phyloP scores from a whole-genome alignment of 2,113 vertebrate species.

The Chitala chitala region DNA sequence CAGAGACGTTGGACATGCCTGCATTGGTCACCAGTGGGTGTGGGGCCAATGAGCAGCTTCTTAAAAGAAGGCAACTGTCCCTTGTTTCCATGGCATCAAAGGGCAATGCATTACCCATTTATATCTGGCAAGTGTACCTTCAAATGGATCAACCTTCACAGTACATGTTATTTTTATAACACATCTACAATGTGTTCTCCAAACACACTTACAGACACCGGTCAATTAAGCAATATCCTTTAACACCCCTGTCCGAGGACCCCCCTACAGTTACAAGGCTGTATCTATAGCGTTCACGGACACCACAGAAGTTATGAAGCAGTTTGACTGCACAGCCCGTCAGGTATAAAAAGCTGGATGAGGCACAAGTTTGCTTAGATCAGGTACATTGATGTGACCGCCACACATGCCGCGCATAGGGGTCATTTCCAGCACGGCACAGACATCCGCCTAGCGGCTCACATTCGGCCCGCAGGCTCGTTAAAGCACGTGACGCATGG shows the following conservation, averaged over 20 bases:
- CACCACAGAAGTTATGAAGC: too few relatives aligned
- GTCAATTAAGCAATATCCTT: not conserved
- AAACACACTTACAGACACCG: conserved; percentile 5
- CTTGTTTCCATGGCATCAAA: conserved; percentile 8
- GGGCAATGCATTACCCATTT: conserved; percentile 4
- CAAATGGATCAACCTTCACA: conserved; percentile 23
- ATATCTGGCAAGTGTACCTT: conserved; percentile 25
- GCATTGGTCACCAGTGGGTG: not conserved
- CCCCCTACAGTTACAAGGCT: too few relatives aligned
- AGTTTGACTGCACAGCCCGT: too few relatives aligned
- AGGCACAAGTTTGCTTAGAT: too few relatives aligned
- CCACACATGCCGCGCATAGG: too few relatives aligned
- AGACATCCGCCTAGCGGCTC: too few relatives aligned
- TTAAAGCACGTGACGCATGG: too few relatives aligned
- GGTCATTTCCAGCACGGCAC: too few relatives aligned
- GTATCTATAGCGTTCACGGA: too few relatives aligned
- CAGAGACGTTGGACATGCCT: not conserved
- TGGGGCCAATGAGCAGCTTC: not conserved
- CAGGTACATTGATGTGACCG: too few relatives aligned
- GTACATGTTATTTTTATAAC: not conserved
- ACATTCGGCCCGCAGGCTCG: too few relatives aligned
- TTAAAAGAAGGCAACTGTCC: not conserved
- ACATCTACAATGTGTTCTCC: not conserved
- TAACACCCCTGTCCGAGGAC: not conserved
- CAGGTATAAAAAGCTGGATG: too few relatives aligned